These are phyloP conservation scores for Macrotrachela quadricornifera DNA, from an alignment of 1,140 invertebrate species.

Conservation along the genomic window DNA sequence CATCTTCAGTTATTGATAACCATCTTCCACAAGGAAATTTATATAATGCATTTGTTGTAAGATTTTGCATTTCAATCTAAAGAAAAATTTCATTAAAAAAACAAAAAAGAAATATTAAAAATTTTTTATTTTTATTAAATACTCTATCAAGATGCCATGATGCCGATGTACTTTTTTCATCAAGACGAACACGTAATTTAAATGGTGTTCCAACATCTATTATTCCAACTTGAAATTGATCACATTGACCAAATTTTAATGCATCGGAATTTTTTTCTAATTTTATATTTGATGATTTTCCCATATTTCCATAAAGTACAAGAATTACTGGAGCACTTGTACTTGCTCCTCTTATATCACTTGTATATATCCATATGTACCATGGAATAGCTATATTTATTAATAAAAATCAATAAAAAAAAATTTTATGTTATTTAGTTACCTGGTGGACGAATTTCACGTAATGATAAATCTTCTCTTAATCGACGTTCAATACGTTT, in stretches of 20 bases:
- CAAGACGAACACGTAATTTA: constrained; percentile 27
- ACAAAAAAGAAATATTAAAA: no score
- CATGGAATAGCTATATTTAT: constrained; percentile 10
- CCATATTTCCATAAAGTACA: constrained; percentile 23
- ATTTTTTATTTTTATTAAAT: no score
- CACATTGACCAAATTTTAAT: constrained; percentile 23
- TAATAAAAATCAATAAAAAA: no score
- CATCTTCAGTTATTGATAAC: constrained; percentile 27
- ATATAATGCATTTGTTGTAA: constrained; percentile 19
- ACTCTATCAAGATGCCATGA: constrained; percentile 25
- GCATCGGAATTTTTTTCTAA: constrained; percentile 14
- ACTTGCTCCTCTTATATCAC: constrained; percentile 19
- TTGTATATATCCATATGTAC: constrained; percentile 22
- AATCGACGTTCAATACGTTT: constrained; percentile 22
- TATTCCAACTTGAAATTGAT: constrained; percentile 22
- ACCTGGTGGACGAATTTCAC: constrained; percentile 13
- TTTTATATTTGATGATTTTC: constrained; percentile 23
- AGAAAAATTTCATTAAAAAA: no score
- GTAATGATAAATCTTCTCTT: constrained; percentile 18
- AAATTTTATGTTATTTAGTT: no score
- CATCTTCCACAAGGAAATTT: constrained; percentile 25
- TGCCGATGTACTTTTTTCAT: constrained; percentile 18
- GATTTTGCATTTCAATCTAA: constrained; percentile 24
- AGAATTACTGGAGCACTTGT: constrained; percentile 24
- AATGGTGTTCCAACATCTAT: constrained; percentile 22